These are phyloP conservation scores for Syngnathus rostellatus DNA, from an alignment of 2,797 vertebrate genomes.

Conservation along the genomic window DNA sequence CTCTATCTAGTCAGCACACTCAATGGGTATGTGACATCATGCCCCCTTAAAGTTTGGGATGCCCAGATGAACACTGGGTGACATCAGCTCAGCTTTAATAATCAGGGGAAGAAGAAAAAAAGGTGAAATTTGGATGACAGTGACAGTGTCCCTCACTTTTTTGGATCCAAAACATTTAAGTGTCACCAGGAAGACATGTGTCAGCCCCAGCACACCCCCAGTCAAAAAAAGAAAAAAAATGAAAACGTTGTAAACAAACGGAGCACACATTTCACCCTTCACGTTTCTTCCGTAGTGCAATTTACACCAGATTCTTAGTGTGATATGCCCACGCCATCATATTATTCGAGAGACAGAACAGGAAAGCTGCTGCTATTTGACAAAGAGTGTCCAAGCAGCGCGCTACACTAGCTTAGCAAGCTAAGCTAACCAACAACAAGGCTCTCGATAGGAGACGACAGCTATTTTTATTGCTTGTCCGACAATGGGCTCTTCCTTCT, in stretches of 20 bases:
- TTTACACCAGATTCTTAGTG: not conserved
- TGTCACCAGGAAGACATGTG: constrained; percentile 2
- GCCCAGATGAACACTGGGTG: not conserved
- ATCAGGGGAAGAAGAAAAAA: not conserved
- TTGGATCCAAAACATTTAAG: not conserved
- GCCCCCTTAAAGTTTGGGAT: not conserved
- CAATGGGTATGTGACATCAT: constrained; percentile 1
- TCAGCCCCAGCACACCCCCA: not conserved
- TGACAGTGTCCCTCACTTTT: not conserved
- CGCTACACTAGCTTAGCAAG: constrained; percentile 48
- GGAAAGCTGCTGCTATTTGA: constrained; percentile 35
- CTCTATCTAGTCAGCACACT: not conserved
- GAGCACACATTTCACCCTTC: not conserved
- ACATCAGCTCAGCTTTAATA: not conserved
- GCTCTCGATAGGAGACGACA: not conserved
- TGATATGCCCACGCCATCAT: not conserved
- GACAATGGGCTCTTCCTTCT: not conserved
- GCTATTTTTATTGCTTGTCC: not conserved
- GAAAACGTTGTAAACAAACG: not conserved
- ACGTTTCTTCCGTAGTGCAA: not conserved
- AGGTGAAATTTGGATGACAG: not conserved
- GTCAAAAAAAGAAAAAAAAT: not conserved
- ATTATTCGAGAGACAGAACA: not conserved
- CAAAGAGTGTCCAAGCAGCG: constrained; percentile 11
- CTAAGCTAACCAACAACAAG: constrained; percentile 53